phyloP scores from a whole-genome alignment of 2,888 invertebrate genomes.

The Sinohyriopsis cumingii region DNA sequence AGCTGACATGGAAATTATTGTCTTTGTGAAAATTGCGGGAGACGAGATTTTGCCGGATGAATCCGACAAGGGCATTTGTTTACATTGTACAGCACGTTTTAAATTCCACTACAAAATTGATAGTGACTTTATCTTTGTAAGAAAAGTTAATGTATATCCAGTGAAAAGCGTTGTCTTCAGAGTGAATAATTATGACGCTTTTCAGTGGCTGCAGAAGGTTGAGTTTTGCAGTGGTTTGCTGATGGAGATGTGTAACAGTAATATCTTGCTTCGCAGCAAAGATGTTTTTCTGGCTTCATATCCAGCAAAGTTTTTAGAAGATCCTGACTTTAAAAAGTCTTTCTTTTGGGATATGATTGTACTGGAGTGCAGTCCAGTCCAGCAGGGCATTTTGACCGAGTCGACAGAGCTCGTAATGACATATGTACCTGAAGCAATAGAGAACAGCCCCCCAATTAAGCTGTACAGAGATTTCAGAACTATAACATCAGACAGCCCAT shows the following conservation, averaged over 20 bases:
- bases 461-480: constrained; percentile 30
- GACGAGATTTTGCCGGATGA: constrained; percentile 27
- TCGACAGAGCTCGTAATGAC: constrained; percentile 58
- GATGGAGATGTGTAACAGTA: constrained; percentile 43
- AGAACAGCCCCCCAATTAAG: constrained; percentile 7
- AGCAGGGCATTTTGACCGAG: constrained; percentile 52
- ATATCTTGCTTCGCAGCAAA: constrained; percentile 52
- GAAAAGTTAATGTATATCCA: constrained; percentile 45
- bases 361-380: constrained; percentile 58
- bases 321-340: constrained; percentile 42
- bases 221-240: constrained; percentile 54
- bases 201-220: constrained; percentile 54
- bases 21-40: constrained; percentile 19
- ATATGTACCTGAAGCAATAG: constrained; percentile 38
- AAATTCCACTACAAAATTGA: constrained; percentile 54
- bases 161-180: constrained; percentile 54
- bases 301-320: constrained; percentile 44
- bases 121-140: constrained; percentile 39
- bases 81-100: constrained; percentile 45
- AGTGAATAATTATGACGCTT: constrained; percentile 50
- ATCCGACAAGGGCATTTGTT: constrained; percentile 8
- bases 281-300: constrained; percentile 59
- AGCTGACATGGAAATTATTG: constrained; percentile 19
- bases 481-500: constrained; percentile 13
- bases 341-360: constrained; percentile 57